These are phyloP conservation scores for Kryphioiulus occultus DNA, from an alignment of 2,888 invertebrate species.

Conservation along the genomic window DNA sequence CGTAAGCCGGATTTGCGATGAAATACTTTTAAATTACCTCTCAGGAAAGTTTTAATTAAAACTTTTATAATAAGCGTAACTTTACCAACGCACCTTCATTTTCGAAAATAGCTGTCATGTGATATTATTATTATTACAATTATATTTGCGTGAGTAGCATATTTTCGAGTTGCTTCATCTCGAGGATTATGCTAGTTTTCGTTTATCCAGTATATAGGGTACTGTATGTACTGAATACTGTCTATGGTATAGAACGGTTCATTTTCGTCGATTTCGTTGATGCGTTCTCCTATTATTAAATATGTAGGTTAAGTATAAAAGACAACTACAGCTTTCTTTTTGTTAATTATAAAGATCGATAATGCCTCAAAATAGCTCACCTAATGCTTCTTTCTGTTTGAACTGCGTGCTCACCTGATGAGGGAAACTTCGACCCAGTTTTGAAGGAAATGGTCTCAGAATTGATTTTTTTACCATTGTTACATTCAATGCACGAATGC, in stretches of 20 bases:
- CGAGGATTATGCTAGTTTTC: no score
- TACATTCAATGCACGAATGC: neutral
- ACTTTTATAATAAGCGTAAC: neutral
- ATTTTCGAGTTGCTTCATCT: no score
- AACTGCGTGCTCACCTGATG: constrained; percentile 6
- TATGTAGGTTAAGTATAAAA: neutral
- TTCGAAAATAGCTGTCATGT: neutral
- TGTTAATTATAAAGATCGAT: constrained; percentile 19
- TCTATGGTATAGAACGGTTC: no score
- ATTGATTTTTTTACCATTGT: neutral
- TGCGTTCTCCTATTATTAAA: neutral
- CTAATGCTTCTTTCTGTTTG: neutral
- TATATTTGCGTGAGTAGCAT: no score
- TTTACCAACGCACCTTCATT: neutral
- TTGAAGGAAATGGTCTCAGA: neutral
- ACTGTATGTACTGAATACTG: no score
- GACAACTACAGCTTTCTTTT: neutral
- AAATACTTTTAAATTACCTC: neutral
- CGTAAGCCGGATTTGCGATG: neutral
- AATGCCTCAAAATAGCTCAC: neutral
- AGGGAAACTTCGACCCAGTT: neutral
- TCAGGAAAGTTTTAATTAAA: neutral
- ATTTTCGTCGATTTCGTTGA: neutral
- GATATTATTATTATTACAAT: no score
- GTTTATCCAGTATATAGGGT: no score